Evolutionary conservation across 1,140 invertebrate species (phyloP), one percentile per base, ranked within the genome.

Genomic region (Drosophila nebulosa): DNA sequence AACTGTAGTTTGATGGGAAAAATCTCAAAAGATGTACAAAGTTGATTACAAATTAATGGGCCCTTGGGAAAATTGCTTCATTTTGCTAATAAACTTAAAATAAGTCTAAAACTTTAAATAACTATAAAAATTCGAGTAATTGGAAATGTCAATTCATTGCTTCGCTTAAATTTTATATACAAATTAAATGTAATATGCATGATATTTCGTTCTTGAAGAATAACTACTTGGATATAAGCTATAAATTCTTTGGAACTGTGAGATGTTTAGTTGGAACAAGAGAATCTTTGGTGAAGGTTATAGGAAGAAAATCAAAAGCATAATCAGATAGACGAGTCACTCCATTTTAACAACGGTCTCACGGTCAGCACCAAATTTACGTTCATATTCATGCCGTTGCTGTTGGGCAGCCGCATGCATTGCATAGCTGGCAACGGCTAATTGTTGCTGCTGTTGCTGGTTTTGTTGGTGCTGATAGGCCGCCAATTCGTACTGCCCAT

Each of bases 301-400:
- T 46, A 52, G n/a, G 27, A 53, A 32, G 35, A 32, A n/a, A n/a
- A n/a, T n/a, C n/a, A n/a, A n/a, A n/a, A n/a, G n/a, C n/a, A 53
- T 21, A 59, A 22, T 27, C 12, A 32, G 16, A 36, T 10, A 4
- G 9, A 18, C 1, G 21, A 5, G 5, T 60, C 73, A 90, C 56
- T 90, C 89, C 85, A 91, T 90, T 75, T 91, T 91, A 26, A 91
- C 90, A 53, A 91, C 75, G 27, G 83, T 74, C 18, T 90, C 88
- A 26, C 90, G 78, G 51, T 90, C 86, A 50, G 74, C 74, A 39
- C 64, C 74, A 32, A 72, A 84, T 69, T 90, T 90, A 4, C 89
- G 74, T 9, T 74, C 81, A 21, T 86, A 80, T 30, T 90, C 88
- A 16, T 89, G 78, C 50, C 89, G 51, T 66, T 88, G 77, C 64